phyloP scores from a whole-genome alignment of 2,113 vertebrate species.

The Sakesphorus luctuosus region DNA sequence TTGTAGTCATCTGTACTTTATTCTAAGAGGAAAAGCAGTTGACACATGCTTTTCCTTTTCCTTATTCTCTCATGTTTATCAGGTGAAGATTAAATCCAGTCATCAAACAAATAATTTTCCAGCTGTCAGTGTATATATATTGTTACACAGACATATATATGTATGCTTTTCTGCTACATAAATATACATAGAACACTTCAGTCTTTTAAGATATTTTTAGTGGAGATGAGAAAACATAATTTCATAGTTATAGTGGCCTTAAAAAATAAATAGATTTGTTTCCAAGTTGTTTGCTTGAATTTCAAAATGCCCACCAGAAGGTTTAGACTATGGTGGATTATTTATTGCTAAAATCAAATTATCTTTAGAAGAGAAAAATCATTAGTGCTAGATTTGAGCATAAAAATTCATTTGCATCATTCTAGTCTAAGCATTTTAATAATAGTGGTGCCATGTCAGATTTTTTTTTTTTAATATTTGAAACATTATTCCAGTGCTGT shows the following conservation, averaged over 20 bases:
- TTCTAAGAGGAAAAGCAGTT: constrained; percentile 14
- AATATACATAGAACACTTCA: neutral
- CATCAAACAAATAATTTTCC: constrained; percentile 37
- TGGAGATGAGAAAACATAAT: neutral
- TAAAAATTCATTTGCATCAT: neutral
- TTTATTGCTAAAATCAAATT: neutral
- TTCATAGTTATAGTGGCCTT: neutral
- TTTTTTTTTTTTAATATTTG: neutral
- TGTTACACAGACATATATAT: neutral
- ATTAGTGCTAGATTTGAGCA: neutral
- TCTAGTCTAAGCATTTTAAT: neutral
- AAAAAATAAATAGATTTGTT: neutral
- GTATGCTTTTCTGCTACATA: neutral
- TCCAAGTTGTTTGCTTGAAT: neutral
- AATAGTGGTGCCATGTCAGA: neutral
- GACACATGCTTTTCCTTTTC: neutral
- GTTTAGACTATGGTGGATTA: neutral
- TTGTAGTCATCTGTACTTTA: constrained; percentile 20
- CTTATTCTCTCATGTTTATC: neutral
- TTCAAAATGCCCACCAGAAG: neutral
- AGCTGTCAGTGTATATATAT: neutral
- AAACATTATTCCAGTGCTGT: neutral
- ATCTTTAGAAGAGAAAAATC: neutral
- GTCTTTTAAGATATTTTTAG: neutral
- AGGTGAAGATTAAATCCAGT: constrained; percentile 18